Conservation (phyloP, 2,888 invertebrate species). For the Chaitophorus viminalis region DNA sequence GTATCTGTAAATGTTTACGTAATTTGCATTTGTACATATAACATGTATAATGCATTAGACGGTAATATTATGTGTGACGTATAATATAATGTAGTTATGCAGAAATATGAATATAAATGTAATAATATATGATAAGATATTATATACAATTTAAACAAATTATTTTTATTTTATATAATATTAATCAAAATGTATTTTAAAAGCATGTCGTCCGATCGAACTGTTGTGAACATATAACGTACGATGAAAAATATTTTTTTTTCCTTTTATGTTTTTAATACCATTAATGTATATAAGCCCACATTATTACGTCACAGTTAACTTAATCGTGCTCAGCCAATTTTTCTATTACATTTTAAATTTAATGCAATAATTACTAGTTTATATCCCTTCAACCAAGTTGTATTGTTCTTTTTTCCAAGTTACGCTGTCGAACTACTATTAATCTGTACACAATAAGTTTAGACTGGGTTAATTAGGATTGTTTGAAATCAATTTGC, state of each 20-base stretch:
- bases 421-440: background rate
- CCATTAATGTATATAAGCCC: no score
- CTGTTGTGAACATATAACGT: no score
- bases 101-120: background rate
- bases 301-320: background rate
- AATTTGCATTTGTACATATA: background rate
- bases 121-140: background rate
- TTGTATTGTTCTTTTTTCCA: background rate
- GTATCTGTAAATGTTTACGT: background rate
- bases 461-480: background rate
- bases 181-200: background rate
- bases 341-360: background rate
- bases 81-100: background rate
- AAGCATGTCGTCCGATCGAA: no score
- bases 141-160: background rate
- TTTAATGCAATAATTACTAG: background rate
- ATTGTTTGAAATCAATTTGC: conserved; percentile 8
- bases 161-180: background rate
- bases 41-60: background rate
- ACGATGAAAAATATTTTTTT: no score
- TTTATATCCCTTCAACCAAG: background rate
- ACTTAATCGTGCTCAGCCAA: background rate
- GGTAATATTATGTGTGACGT: background rate
- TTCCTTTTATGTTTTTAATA: no score
- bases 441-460: background rate